A percentile compares a stretch with the other conserved stretches of the same genome.
phyloP scores from a whole-genome alignment of 2,888 invertebrate genomes.

The Lysandra bellargus region DNA sequence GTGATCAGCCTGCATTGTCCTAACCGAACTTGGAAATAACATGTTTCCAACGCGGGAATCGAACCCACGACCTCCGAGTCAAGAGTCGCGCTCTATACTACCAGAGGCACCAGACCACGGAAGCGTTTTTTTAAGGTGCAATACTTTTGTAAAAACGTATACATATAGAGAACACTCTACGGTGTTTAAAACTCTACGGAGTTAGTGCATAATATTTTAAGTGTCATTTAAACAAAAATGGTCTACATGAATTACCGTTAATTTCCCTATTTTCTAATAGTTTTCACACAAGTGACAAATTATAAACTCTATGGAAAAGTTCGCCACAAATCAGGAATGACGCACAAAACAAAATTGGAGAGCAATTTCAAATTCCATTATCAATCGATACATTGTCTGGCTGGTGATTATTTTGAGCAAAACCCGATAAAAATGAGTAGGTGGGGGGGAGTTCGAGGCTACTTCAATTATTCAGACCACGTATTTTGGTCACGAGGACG shows the following conservation, averaged over 20 bases:
- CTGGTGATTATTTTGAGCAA: constrained; percentile 31
- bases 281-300: not conserved
- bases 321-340: not conserved
- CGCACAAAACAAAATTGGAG: not conserved
- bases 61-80: too few species aligned
- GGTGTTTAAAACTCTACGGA: not conserved
- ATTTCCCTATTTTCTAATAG: not conserved
- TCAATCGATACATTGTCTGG: constrained; percentile 27
- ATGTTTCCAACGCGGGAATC: too few species aligned
- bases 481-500: constrained; percentile 77
- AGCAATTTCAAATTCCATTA: constrained; percentile 8
- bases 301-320: not conserved
- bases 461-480: constrained; percentile 71
- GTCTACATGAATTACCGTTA: not conserved
- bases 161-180: too few species aligned
- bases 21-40: too few species aligned
- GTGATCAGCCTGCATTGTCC: too few species aligned
- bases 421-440: constrained; percentile 48
- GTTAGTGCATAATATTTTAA: not conserved
- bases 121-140: not conserved
- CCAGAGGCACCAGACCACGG: too few species aligned
- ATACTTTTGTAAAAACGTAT: too few species aligned
- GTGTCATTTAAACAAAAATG: not conserved
- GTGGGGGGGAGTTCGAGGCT: constrained; percentile 49
- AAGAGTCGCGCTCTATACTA: too few species aligned